Evolutionary conservation across 2,888 invertebrate species (phyloP).

Genomic region (Rhorus exstirpatorius): DNA sequence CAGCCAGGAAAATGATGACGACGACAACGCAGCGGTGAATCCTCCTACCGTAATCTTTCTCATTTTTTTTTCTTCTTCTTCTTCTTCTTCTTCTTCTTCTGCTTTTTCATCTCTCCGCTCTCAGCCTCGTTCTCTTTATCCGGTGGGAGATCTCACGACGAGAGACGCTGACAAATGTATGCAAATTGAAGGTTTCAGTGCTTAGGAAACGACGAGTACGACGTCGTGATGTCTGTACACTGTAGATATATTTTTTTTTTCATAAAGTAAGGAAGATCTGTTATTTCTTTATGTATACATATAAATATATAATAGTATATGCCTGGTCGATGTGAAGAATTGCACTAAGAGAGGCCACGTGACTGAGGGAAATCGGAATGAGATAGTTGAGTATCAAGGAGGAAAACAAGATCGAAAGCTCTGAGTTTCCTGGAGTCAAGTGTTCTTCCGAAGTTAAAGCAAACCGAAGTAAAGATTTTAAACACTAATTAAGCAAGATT

Average conservation of each 20-base stretch:
- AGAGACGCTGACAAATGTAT: slow-evolving; percentile 74
- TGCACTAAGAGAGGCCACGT: neutral
- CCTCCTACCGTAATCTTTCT: slow-evolving; percentile 30
- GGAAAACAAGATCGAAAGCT: neutral
- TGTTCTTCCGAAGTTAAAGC: too few species aligned
- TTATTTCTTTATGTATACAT: neutral
- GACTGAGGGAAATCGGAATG: neutral
- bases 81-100: too few species aligned
- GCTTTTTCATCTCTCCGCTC: neutral
- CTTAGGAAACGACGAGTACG: slow-evolving; percentile 68
- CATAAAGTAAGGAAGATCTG: too few species aligned
- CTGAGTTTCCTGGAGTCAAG: neutral
- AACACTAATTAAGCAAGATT: too few species aligned
- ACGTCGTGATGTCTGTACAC: slow-evolving; percentile 11
- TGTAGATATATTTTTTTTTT: slow-evolving; percentile 25
- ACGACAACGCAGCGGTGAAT: slow-evolving; percentile 40
- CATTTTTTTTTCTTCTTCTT: slow-evolving; percentile 12
- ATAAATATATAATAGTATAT: neutral
- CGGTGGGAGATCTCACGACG: slow-evolving; percentile 43
- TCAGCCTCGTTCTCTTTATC: slow-evolving; percentile 9
- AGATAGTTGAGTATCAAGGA: neutral
- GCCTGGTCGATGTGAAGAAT: neutral
- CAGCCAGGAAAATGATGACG: slow-evolving; percentile 39
- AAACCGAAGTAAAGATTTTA: too few species aligned
- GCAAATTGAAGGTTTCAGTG: slow-evolving; percentile 73